Conservation (phyloP, 2,888 invertebrate genomes). For the Caenorhabditis sp. region DNA sequence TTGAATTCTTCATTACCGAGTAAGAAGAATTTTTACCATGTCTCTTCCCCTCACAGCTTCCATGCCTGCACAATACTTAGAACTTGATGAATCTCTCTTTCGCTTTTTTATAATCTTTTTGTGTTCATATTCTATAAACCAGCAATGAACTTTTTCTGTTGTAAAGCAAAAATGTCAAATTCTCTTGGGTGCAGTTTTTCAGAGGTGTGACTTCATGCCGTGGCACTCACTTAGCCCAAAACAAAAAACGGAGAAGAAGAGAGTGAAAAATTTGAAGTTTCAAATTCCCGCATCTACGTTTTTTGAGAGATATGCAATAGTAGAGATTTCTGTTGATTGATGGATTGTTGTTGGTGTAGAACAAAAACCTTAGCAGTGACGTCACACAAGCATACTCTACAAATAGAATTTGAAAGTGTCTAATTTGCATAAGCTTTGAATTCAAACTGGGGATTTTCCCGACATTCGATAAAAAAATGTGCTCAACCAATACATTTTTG, state of each 20-base stretch:
- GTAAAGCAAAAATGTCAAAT: background rate
- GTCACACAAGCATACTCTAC: background rate
- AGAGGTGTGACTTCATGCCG: constrained; percentile 45
- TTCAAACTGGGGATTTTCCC: too few species aligned
- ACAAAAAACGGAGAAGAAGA: constrained; percentile 32
- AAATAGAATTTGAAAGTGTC: too few species aligned
- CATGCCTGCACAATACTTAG: constrained; percentile 37
- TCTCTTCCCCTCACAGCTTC: background rate
- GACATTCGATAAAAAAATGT: too few species aligned
- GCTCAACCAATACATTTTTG: background rate
- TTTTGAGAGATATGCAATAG: constrained; percentile 3
- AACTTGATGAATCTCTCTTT: constrained; percentile 45
- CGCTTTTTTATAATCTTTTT: constrained; percentile 7
- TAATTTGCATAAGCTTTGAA: too few species aligned
- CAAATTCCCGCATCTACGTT: constrained; percentile 7
- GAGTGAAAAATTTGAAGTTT: constrained; percentile 34
- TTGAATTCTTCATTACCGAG: constrained; percentile 10
- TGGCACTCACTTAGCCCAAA: constrained; percentile 20
- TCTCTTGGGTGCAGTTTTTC: constrained; percentile 44
- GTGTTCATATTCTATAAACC: constrained; percentile 8
- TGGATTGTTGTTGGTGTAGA: background rate
- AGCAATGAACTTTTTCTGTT: constrained; percentile 8
- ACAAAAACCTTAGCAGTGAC: background rate
- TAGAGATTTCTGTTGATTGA: constrained; percentile 13
- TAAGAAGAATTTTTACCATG: background rate